Percentiles rank a stretch among this genome's conserved stretches.
phyloP scores from a whole-genome alignment of 2,113 vertebrate species.

The Nycticryphes semicollaris region DNA sequence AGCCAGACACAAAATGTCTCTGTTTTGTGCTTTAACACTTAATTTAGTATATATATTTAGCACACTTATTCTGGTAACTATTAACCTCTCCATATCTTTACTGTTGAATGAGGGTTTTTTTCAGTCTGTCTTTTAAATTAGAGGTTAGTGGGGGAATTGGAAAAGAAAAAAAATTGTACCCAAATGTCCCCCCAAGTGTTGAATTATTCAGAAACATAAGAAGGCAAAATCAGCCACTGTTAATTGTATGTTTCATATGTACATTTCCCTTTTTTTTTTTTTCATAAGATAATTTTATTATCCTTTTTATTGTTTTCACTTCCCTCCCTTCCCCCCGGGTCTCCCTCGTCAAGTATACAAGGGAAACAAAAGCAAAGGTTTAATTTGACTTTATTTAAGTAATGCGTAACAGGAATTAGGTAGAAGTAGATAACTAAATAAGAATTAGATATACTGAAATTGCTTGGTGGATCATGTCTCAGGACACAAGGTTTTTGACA shows the following conservation, averaged over 20 bases:
- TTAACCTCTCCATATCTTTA: not conserved
- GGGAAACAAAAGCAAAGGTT: not conserved
- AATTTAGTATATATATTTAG: not conserved
- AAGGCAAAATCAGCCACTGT: not conserved
- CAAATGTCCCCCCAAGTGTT: not conserved
- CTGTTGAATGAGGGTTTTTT: not conserved
- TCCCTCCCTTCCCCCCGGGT: accelerated
- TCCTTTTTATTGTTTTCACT: not conserved
- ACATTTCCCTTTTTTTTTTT: not conserved
- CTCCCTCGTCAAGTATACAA: accelerated
- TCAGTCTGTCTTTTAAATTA: not conserved
- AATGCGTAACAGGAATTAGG: not conserved
- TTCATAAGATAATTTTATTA: not conserved
- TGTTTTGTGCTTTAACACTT: not conserved
- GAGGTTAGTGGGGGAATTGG: not conserved
- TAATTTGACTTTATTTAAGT: not conserved
- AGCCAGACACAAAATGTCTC: not conserved
- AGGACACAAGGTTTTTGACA: not conserved
- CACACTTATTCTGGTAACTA: not conserved
- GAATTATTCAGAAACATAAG: not conserved
- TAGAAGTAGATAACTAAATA: not conserved
- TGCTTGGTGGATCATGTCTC: not conserved
- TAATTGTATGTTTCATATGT: not conserved
- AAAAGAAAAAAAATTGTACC: not conserved
- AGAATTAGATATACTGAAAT: not conserved